phyloP scores from a whole-genome alignment of 2,113 vertebrate genomes.

The Mirounga angustirostris region DNA sequence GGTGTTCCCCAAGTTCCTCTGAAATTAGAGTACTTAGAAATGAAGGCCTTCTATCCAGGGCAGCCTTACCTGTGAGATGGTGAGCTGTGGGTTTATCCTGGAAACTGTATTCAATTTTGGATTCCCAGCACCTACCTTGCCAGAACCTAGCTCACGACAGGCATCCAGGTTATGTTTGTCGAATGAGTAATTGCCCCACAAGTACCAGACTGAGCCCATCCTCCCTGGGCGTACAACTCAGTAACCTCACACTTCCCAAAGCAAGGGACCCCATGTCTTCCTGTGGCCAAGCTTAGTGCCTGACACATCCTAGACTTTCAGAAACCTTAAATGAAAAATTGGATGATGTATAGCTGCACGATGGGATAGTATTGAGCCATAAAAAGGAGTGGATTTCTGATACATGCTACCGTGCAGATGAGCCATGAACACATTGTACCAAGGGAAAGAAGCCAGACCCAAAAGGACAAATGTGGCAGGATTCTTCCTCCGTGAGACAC shows the following conservation, averaged over 20 bases:
- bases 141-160: background rate
- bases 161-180: background rate
- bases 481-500: background rate
- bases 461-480: background rate
- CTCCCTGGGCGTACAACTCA: background rate
- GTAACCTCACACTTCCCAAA: background rate
- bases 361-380: background rate
- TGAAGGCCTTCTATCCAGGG: background rate
- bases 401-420: background rate
- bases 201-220: background rate
- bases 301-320: background rate
- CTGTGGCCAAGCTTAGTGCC: background rate
- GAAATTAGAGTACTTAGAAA: slow-evolving; percentile 26
- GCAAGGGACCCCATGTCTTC: background rate
- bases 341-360: background rate
- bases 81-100: background rate
- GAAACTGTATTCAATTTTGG: background rate
- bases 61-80: background rate
- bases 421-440: background rate
- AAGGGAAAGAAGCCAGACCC: background rate
- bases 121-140: background rate
- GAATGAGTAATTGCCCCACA: background rate
- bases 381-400: background rate
- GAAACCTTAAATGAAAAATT: background rate
- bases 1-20: background rate